Evolutionary conservation across 2,888 invertebrate genomes (phyloP).

Genomic region (Limnephilus lunatus): DNA sequence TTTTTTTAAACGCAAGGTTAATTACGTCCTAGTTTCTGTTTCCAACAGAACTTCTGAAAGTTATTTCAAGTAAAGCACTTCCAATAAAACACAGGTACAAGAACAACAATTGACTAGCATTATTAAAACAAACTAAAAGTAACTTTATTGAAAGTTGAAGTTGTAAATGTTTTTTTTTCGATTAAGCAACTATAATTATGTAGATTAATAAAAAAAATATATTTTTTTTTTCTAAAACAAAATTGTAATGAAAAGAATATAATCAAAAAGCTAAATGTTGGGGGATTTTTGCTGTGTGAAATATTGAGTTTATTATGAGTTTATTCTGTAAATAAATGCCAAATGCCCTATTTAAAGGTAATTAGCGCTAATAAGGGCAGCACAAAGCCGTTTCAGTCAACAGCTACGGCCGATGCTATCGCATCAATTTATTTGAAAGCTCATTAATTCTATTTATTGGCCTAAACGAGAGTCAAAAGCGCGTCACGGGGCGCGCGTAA

Average conservation of each 20-base stretch:
- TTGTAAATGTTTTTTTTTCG: neutral
- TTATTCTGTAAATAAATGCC: neutral
- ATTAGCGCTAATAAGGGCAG: conserved; percentile 6
- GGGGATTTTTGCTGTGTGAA: neutral
- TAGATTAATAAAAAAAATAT: too few relatives aligned
- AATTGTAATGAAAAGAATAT: neutral
- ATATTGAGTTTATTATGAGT: neutral
- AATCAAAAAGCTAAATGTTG: neutral
- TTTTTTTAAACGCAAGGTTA: conserved; percentile 43
- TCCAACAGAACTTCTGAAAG: conserved; percentile 27
- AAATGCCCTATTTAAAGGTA: neutral
- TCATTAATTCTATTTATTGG: conserved; percentile 44
- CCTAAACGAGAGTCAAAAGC: conserved; percentile 39
- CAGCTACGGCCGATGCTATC: conserved; percentile 30
- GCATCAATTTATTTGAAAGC: conserved; percentile 40
- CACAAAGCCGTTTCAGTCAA: conserved; percentile 28
- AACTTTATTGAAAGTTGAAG: neutral
- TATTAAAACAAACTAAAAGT: neutral
- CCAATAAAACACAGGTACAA: conserved; percentile 10
- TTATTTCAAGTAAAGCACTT: conserved; percentile 13
- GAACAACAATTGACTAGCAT: conserved; percentile 9
- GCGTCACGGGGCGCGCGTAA: conserved; percentile 40
- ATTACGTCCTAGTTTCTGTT: conserved; percentile 41
- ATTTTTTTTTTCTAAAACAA: too few relatives aligned
- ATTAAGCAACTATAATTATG: too few relatives aligned